Base-by-base conservation (phyloP, 2,888 invertebrate species). In the Philopedon plagiatum region DNA sequence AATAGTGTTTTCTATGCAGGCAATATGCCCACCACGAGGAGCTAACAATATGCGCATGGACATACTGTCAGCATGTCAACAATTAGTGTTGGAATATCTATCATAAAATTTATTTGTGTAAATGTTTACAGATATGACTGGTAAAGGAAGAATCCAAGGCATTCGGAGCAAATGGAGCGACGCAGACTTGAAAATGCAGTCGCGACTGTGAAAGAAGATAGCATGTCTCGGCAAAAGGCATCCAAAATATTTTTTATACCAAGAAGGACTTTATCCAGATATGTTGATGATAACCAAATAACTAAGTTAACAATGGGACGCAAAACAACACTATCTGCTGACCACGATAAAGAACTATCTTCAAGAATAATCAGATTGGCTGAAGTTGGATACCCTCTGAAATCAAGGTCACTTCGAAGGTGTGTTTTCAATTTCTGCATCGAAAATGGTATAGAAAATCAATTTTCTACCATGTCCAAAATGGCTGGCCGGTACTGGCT, bases 291-390 rank as follows among this genome's bases (percentile, higher is more conserved):
- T 32, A 32, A 32, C 32, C 7, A 32, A 2, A 32, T 7, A 2
- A 32, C 9, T 32, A 32, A 32, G 8, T 7, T 11, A 32, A 2
- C 4, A 7, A 66, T 68, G 68, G 68, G 68, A 11, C 49, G 61
- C 2, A 61, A 68, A 61, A 4, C 68, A 44, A 34, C 49, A 29
- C 60, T 68, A 4, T 67, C 64, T 19, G 13, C 58, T 46, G 46
- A 58, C 15, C 71, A 71, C 67, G 71, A 71, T 46, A 11, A 19
- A 49, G 65, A 71, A 44, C 37, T 71, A 8, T 65, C 29, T 60
- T 29, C 46, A 49, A 77, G 76, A 63, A 70, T 63, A 63, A 41
- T 69, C 26, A 41, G 68, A 11, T 41, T 70, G 46, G 72, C 72
- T 44, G 72, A 72, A 21, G 57, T 72, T 58, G 72, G 72, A 18